Percentiles rank a stretch among this genome's conserved stretches.
These are phyloP conservation scores for Pseudorhombus dupliciocellatus DNA, from an alignment of 2,113 vertebrate genomes.

Conservation along the genomic window DNA sequence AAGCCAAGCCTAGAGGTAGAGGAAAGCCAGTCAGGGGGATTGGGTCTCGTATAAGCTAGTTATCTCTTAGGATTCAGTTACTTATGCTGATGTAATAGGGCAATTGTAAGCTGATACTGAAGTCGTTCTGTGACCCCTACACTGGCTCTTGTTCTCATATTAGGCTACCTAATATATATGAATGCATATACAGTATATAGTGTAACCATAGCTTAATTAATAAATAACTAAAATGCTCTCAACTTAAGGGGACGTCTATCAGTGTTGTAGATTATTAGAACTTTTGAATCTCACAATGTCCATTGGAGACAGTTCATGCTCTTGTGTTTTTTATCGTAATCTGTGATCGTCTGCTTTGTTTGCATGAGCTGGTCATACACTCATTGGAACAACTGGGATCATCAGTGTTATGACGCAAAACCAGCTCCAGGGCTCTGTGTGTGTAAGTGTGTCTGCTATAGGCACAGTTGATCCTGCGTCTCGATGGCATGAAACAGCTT, in stretches of 20 bases:
- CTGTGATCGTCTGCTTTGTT: slow-evolving; percentile 34
- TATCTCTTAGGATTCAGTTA: slow-evolving; percentile 77
- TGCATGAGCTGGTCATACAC: slow-evolving; percentile 29
- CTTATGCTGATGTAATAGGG: slow-evolving; percentile 78
- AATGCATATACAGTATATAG: slow-evolving; percentile 63
- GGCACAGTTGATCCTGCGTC: slow-evolving; percentile 58
- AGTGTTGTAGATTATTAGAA: slow-evolving; percentile 41
- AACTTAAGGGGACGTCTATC: slow-evolving; percentile 59
- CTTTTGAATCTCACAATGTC: slow-evolving; percentile 26
- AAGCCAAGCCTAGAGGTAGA: slow-evolving; percentile 67
- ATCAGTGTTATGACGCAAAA: slow-evolving; percentile 65
- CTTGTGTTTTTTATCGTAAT: slow-evolving; percentile 26
- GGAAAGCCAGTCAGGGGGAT: slow-evolving; percentile 71
- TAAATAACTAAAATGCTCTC: slow-evolving; percentile 62
- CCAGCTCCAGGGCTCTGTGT: slow-evolving; percentile 43
- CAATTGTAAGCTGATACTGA: slow-evolving; percentile 74
- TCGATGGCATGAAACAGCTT: slow-evolving; percentile 68
- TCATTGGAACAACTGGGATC: slow-evolving; percentile 55
- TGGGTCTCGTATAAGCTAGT: slow-evolving; percentile 77
- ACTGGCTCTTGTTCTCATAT: slow-evolving; percentile 70
- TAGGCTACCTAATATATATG: slow-evolving; percentile 67
- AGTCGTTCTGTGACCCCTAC: slow-evolving; percentile 70
- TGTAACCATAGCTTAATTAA: slow-evolving; percentile 71
- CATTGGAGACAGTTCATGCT: slow-evolving; percentile 12
- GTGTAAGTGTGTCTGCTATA: slow-evolving; percentile 8